Evolutionary conservation across 2,797 vertebrate genomes (phyloP), one percentile per base, ranked within the genome.

Genomic region (Diplodus puntazzo): DNA sequence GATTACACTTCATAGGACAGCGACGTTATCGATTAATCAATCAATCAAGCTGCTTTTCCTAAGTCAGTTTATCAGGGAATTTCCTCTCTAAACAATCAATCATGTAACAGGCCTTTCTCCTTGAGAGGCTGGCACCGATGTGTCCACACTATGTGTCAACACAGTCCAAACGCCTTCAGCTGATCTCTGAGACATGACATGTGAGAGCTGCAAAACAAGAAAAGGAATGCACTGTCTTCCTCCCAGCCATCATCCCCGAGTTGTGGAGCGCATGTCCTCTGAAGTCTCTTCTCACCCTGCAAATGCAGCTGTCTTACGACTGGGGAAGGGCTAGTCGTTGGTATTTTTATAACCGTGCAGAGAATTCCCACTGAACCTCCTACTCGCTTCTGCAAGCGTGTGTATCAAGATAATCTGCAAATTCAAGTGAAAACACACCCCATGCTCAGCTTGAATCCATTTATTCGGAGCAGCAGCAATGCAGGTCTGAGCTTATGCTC

Each of bases 301-400:
- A 11, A 16, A 60, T 66, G 69, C 86, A 87, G 82, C 85, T 77
- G 83, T 71, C 73, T 81, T 27, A 57, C 1, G 10, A 60, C 64
- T 48, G 53, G 68, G 69, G 64, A 75, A 73, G 73, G 73, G 77
- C 77, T 52, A 18, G 81, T 63, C 13, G 11, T n/a, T 83, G 50
- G 82, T 91, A 83, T 90, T 89, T 90, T 83, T 79, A 85, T 70
- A 87, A 84, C 78, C n/a, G 54, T 13, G 11, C 75, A 25, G 72
- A 81, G 70, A 89, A 87, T 83, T 86, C 68, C 67, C 69, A 60
- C 65, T 78, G 73, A 88, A 84, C 59, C 75, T 82, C 75, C 77
- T 69, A 63, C 78, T 73, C 54, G 3, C 46, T 80, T 82, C 74
- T 60, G 63, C 66, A 49, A 79, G 63, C 42, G 54, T 20, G 54